Conservation (phyloP, 2,113 vertebrate genomes). For the Xiphias gladius region DNA sequence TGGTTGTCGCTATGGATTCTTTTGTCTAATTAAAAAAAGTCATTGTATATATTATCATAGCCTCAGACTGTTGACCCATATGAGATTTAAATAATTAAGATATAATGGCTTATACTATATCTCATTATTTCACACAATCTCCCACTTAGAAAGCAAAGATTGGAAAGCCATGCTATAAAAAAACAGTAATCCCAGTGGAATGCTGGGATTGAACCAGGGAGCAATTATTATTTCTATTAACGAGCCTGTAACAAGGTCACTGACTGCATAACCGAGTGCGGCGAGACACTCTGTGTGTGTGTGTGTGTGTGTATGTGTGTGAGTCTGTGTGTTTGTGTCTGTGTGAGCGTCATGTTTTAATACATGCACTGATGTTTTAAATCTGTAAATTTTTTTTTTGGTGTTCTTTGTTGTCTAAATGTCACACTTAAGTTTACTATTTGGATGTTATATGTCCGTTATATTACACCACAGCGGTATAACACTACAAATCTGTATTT, state of each 20-base stretch:
- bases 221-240: conserved; percentile 70
- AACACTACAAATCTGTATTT: too few relatives aligned
- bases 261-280: conserved; percentile 27
- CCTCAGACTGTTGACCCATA: conserved; percentile 47
- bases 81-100: conserved; percentile 66
- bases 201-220: conserved; percentile 56
- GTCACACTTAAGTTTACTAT: too few relatives aligned
- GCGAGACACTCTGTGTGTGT: not conserved
- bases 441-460: too few relatives aligned
- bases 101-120: conserved; percentile 58
- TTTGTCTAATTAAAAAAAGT: conserved; percentile 64
- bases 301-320: not conserved
- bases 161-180: conserved; percentile 51
- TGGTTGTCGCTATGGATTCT: conserved; percentile 17
- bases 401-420: too few relatives aligned
- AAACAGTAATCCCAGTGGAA: conserved; percentile 68
- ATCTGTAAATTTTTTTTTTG: too few relatives aligned
- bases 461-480: too few relatives aligned
- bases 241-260: conserved; percentile 53
- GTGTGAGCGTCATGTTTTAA: too few relatives aligned
- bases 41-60: conserved; percentile 37
- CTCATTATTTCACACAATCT: conserved; percentile 68
- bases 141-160: conserved; percentile 56
- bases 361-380: too few relatives aligned
- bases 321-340: too few relatives aligned